Evolutionary conservation across 2,797 vertebrate species (phyloP).

Genomic region (Melanogrammus aeglefinus): DNA sequence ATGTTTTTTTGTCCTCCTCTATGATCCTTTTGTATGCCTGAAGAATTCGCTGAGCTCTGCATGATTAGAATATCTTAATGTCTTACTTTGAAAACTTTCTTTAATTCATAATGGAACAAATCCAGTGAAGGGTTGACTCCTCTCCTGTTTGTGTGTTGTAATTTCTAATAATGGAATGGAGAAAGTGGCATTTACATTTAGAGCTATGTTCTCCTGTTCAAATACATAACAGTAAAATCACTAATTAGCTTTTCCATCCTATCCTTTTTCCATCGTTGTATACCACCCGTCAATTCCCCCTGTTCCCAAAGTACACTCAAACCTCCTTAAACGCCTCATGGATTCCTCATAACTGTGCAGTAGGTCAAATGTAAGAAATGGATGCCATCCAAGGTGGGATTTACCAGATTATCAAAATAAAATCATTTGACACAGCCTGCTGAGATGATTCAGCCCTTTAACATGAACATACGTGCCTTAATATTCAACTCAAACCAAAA

Average conservation of each 20-base stretch:
- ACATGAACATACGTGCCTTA: neutral
- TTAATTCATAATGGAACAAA: neutral
- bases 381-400: neutral
- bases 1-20: neutral
- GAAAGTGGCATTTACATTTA: neutral
- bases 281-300: neutral
- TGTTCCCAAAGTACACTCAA: neutral
- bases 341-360: neutral
- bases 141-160: neutral
- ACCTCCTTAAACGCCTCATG: neutral
- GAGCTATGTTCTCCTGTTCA: neutral
- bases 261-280: neutral
- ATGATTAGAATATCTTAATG: neutral
- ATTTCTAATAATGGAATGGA: neutral
- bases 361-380: neutral
- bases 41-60: neutral
- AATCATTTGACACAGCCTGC: neutral
- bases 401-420: no score
- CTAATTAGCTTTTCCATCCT: neutral
- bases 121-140: neutral
- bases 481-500: neutral
- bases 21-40: neutral
- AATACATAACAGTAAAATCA: conserved; percentile 1
- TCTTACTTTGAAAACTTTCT: neutral
- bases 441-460: neutral